These are phyloP conservation scores for Oegoconia quadripuncta DNA, from an alignment of 2,888 invertebrate genomes.

Conservation along the genomic window DNA sequence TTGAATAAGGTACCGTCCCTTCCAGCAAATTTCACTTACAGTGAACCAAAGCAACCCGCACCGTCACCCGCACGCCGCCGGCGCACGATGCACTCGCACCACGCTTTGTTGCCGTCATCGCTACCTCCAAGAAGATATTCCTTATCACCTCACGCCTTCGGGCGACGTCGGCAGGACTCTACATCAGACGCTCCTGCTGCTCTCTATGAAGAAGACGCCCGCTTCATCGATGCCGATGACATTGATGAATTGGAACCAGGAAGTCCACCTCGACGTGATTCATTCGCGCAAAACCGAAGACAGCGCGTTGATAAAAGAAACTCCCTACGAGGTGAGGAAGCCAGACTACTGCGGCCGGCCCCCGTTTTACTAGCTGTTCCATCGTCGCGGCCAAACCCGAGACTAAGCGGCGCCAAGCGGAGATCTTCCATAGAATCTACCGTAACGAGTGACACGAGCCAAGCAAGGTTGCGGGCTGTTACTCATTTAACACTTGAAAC, in stretches of 20 bases:
- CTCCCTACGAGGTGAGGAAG: conserved; percentile 66
- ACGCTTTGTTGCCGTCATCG: conserved; percentile 71
- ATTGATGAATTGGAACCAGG: conserved; percentile 70
- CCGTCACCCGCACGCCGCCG: conserved; percentile 70
- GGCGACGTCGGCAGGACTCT: conserved; percentile 72
- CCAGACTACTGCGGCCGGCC: conserved; percentile 62
- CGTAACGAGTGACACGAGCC: conserved; percentile 42
- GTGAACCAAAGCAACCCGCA: conserved; percentile 80
- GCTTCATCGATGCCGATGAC: conserved; percentile 81
- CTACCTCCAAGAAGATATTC: conserved; percentile 79
- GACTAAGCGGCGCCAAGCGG: conserved; percentile 43
- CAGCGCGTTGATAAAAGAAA: conserved; percentile 66
- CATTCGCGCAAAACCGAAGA: conserved; percentile 72
- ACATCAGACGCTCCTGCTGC: conserved; percentile 63
- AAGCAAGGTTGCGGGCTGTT: conserved; percentile 36
- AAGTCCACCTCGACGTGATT: conserved; percentile 65
- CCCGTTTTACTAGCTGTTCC: conserved; percentile 60
- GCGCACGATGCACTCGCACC: conserved; percentile 80
- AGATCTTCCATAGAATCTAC: conserved; percentile 55
- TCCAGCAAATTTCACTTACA: conserved; percentile 91
- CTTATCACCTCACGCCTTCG: conserved; percentile 71
- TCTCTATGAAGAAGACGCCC: conserved; percentile 74
- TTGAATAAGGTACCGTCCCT: conserved; percentile 85
- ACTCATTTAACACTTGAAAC: conserved; percentile 38
- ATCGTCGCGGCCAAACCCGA: conserved; percentile 47